phyloP scores from a whole-genome alignment of 2,888 invertebrate species.

The Oligia strigilis region DNA sequence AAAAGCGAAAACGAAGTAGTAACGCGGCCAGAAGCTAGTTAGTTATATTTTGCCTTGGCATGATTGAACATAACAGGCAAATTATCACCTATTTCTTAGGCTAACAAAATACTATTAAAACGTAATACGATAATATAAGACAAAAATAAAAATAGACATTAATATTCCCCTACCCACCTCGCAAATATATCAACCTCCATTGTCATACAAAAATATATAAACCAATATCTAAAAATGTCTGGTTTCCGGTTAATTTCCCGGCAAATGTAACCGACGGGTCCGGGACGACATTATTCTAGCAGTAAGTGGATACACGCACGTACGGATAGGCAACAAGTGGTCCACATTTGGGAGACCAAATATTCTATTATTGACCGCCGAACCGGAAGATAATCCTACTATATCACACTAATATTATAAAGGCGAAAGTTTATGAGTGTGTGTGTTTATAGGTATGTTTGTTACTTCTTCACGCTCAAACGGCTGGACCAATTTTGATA shows the following conservation, averaged over 20 bases:
- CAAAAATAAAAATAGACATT: conserved; percentile 24
- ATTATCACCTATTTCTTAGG: neutral
- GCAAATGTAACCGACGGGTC: conserved; percentile 70
- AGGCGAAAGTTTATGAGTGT: too few species aligned
- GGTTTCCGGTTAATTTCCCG: conserved; percentile 79
- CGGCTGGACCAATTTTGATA: too few species aligned
- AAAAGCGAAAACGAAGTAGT: too few species aligned
- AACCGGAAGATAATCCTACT: conserved; percentile 35
- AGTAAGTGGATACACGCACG: conserved; percentile 79
- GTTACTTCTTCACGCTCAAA: too few species aligned
- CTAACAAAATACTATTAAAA: neutral
- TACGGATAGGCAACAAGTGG: conserved; percentile 79
- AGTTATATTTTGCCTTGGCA: neutral
- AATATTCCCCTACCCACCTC: conserved; percentile 11
- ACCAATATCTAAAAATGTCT: conserved; percentile 67
- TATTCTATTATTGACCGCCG: conserved; percentile 62
- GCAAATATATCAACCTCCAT: conserved; percentile 17
- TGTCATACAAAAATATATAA: conserved; percentile 54
- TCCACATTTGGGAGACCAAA: conserved; percentile 41
- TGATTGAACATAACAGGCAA: neutral
- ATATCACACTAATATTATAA: too few species aligned
- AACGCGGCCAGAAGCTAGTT: too few species aligned
- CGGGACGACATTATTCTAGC: conserved; percentile 79
- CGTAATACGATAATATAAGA: neutral
- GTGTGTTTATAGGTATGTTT: too few species aligned